Evolutionary conservation across 2,888 invertebrate species (phyloP).

Genomic region (Ichneumoninae sp.): DNA sequence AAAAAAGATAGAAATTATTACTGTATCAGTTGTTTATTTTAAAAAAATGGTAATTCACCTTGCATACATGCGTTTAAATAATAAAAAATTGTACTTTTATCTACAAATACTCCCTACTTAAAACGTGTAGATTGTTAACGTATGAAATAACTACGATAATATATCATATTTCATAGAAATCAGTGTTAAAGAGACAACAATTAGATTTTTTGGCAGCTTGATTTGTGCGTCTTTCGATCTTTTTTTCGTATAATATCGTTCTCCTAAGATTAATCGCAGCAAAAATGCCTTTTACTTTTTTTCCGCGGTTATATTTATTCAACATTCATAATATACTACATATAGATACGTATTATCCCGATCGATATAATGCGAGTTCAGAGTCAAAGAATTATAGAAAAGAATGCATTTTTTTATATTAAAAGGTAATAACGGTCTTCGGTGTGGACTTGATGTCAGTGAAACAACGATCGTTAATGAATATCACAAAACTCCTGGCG

Average conservation of each 20-base stretch:
- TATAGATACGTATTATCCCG: constrained; percentile 17
- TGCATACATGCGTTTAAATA: constrained; percentile 70
- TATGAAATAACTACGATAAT: constrained; percentile 60
- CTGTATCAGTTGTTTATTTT: constrained; percentile 72
- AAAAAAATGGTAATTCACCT: constrained; percentile 68
- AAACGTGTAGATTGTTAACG: constrained; percentile 31
- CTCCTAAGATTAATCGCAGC: constrained; percentile 41
- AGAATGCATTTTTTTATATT: neutral
- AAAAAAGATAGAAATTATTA: constrained; percentile 40
- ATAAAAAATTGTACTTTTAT: constrained; percentile 76
- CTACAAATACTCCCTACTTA: constrained; percentile 74
- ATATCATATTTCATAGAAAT: constrained; percentile 65
- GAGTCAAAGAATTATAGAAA: constrained; percentile 43
- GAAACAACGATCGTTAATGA: constrained; percentile 44
- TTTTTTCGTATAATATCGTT: constrained; percentile 29
- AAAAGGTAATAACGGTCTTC: constrained; percentile 53
- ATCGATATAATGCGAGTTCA: constrained; percentile 59
- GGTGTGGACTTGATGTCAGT: constrained; percentile 28
- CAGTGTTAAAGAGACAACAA: constrained; percentile 67
- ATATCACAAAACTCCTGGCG: constrained; percentile 65
- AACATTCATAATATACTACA: constrained; percentile 24
- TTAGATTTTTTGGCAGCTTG: constrained; percentile 76
- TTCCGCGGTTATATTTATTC: neutral
- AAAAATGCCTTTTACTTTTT: constrained; percentile 43
- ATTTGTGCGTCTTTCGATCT: constrained; percentile 73